Base-by-base conservation (phyloP, 2,888 invertebrate species). In the Branchipolynoe longqiensis region DNA sequence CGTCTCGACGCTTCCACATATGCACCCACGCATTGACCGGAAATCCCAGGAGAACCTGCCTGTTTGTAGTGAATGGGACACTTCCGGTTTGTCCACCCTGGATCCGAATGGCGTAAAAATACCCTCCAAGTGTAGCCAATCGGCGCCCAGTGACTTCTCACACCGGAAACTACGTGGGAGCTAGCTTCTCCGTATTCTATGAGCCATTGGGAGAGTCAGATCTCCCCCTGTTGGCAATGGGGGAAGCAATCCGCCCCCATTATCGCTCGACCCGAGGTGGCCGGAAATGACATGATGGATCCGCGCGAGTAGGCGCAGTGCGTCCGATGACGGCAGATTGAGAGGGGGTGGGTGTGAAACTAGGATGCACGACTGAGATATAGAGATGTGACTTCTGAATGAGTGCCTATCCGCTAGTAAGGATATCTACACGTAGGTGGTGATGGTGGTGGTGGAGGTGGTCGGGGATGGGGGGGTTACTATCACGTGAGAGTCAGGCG, bases 301-400 rank as follows among this genome's bases (percentile, higher is more conserved):
- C 54, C 54, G n/a, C 78, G 54, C 8, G 78, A 78, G 78, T 38
- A 69, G 33, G 69, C 69, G 69, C 69, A 69, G 12, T 36, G 69
- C 69, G 69, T 69, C 69, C 38, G 69, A 69, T 69, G 78, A 48
- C n/a, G 78, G 2, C 48, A 41, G 41, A 78, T 78, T 78, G 78
- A 78, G 54, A 41, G 78, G 31, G 41, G 41, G 78, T 41, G 14
- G 28, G n/a, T n/a, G n/a, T n/a, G n/a, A n/a, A n/a, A 41, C 31
- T 33, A 1, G 78, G 78, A 78, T 78, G 48, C 41, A 41, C 38
- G 69, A 78, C 25, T 78, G 31, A 78, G 48, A 78, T 48, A 78
- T 78, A 48, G 78, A 54, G 54, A 41, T 78, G 41, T n/a, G 54
- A 78, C 28, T 41, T 78, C 78, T 48, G 48, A 78, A 78, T 78